Base-by-base conservation (phyloP, 2,113 vertebrate genomes). In the Phyllopteryx taeniolatus region DNA sequence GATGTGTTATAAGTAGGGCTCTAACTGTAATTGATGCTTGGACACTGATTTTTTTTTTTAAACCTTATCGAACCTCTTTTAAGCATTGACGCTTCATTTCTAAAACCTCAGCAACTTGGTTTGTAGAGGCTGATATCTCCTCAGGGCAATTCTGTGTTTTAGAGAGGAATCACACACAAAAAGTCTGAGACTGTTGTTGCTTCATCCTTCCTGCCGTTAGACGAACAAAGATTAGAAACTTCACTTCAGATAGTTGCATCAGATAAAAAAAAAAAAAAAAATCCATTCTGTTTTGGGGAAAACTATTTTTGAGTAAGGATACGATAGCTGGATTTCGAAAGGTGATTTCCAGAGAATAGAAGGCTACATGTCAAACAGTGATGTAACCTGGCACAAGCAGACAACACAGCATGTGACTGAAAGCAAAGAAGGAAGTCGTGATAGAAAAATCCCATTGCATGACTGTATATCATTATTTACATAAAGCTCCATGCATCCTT, bases 191-290 rank as follows among this genome's bases (percentile, higher is more conserved):
- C 54, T 63, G 42, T 59, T 72, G 46, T 81, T 85, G 80, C 78
- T 59, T 85, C 73, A 76, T 84, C 80, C 75, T 81, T 85, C 79
- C 83, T 79, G 75, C 72, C 69, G 11, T 46, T 64, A 67, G 76
- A 69, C 71, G 68, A 59, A 73, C 64, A 54, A 62, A 44, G 61
- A 79, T 72, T 57, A 73, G 67, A 73, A 71, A 70, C 78, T 17
- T 74, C 12, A 65, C 75, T 67, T 67, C 46, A 66, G 77, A 76
- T 51, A 78, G 74, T 80, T 85, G 72, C 77, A 87, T 71, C 80
- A 73, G 79, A 80, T 87, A 67, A 61, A 77, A 79, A 39, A 39
- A 39, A 39, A 39, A 39, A 39, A 1, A 39, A 39, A 39, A 39
- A 76, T 77, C 74, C 66, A 12, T 70, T 65, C 64, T 47, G 64